These are phyloP conservation scores for Mesoclemmys tuberculata DNA, from an alignment of 2,113 vertebrate genomes.

Conservation along the genomic window DNA sequence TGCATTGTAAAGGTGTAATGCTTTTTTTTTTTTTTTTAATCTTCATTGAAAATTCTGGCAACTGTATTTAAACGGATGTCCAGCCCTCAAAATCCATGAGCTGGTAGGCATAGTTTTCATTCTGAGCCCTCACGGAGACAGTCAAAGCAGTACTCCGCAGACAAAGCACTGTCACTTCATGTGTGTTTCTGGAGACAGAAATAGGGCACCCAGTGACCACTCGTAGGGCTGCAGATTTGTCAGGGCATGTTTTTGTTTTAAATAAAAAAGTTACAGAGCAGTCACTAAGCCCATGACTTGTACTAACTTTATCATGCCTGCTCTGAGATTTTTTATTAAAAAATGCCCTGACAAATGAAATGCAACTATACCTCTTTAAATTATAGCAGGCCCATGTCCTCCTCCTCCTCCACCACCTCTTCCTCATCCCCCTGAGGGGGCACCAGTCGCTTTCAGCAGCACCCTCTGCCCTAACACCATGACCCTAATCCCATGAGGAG, in stretches of 20 bases:
- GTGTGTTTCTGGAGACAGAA: background rate
- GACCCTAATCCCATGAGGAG: background rate
- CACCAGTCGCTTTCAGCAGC: background rate
- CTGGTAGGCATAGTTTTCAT: background rate
- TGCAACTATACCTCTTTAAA: background rate
- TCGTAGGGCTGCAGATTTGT: background rate
- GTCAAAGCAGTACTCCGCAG: background rate
- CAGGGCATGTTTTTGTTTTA: background rate
- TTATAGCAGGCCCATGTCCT: background rate
- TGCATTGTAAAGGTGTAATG: background rate
- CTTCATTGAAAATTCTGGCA: background rate
- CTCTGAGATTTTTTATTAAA: background rate
- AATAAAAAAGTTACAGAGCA: background rate
- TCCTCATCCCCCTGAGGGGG: too few relatives aligned
- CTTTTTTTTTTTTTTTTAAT: background rate
- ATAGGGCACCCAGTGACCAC: background rate
- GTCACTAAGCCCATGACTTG: background rate
- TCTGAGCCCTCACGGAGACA: accelerated
- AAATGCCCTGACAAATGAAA: background rate
- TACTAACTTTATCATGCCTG: background rate
- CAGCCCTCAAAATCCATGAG: background rate
- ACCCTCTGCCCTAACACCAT: background rate
- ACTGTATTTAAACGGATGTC: background rate
- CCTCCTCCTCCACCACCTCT: too few relatives aligned
- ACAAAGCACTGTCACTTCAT: background rate